Base-by-base conservation (phyloP, 2,888 invertebrate species). In the Cheilosia vulpina region DNA sequence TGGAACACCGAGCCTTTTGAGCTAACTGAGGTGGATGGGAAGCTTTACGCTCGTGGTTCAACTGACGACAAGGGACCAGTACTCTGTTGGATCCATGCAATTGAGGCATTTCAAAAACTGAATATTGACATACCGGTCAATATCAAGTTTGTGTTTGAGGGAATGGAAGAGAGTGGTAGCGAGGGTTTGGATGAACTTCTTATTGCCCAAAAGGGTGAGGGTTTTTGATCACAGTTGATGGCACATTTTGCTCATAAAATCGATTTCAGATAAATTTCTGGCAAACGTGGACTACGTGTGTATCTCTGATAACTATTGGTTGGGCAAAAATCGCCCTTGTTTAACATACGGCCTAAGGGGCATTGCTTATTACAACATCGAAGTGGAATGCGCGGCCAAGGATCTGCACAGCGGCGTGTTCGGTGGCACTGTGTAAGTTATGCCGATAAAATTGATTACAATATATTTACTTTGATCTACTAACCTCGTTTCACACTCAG, bases 231-330 rank as follows among this genome's bases (percentile, higher is more conserved):
- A 13, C n/a, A 11, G 17, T 19, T 24, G n/a, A 21, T 4, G 21
- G 3, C n/a, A 9, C 58, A 57, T 57, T 31, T 43, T 1, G 11
- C 50, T 19, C 0, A 21, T 31, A 4, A 19, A 2, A 19, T 55
- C 19, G 0, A 58, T 71, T 52, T 47, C 7, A 76, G 84, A 90
- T 27, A 95, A 96, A 88, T 98, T 98, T 92, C 94, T 99, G 43
- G 93, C 95, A 69, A 94, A 94, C 90, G 96, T 98, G 0, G 98
- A 99, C 92, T 99, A 95, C 93, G 97, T 98, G 17, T 99, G 99
- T 92, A 99, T 99, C 90, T 98, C 98, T 24, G 99, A 99, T 92
- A 99, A 99, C 93, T 99, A 99, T 91, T 99, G 99, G 99, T 93
- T 99, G 79, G 99, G 99, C 1, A 98, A 96, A 84, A 96, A 95